These are phyloP conservation scores for Macquaria ambigua DNA, from an alignment of 2,113 vertebrate species.

Conservation along the genomic window DNA sequence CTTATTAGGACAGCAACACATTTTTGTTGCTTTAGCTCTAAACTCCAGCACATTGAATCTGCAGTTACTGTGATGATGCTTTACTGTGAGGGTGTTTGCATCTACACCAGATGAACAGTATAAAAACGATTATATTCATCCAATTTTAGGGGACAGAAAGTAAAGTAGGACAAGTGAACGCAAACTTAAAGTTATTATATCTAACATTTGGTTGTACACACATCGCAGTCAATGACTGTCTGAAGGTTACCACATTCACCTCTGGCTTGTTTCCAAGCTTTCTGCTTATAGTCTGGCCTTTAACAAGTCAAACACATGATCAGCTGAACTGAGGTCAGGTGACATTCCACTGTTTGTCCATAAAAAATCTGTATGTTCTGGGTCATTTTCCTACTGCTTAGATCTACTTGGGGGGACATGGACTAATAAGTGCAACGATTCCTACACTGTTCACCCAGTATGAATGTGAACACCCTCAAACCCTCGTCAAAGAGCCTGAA, in stretches of 20 bases:
- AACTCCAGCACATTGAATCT: not conserved
- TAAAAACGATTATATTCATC: not conserved
- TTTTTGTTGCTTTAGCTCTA: not conserved
- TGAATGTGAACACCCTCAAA: not conserved
- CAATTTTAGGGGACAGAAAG: not conserved
- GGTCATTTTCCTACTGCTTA: not conserved
- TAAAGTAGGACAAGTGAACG: not conserved
- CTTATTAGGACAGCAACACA: not conserved
- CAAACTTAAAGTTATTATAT: not conserved
- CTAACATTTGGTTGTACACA: not conserved
- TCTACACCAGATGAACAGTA: too few species aligned
- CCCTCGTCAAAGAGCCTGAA: not conserved
- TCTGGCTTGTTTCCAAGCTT: not conserved
- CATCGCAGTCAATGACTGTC: not conserved
- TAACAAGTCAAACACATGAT: slow-evolving; percentile 6
- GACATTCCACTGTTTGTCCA: slow-evolving; percentile 11
- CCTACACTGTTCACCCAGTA: not conserved
- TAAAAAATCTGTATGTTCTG: slow-evolving; percentile 3
- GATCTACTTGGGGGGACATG: not conserved
- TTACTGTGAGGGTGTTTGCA: too few species aligned
- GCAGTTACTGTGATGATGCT: too few species aligned
- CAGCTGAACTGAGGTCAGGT: not conserved
- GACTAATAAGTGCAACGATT: not conserved
- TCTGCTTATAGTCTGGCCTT: not conserved
- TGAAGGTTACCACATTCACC: not conserved